Evolutionary conservation across 2,113 vertebrate species (phyloP), one percentile per base, ranked within the genome.

Genomic region (Brachionichthys hirsutus): DNA sequence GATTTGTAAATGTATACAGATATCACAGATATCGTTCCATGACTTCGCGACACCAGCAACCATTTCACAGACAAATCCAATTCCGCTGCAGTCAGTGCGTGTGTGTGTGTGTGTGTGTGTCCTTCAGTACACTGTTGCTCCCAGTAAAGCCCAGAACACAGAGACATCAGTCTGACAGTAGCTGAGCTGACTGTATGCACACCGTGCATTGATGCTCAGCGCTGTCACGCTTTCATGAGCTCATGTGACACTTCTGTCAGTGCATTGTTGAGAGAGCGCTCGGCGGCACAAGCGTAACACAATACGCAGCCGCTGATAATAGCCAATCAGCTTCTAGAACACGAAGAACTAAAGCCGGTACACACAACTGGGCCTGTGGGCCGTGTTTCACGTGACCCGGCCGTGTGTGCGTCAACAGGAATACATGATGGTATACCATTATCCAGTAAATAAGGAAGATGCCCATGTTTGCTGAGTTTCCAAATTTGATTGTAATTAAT

Each of bases 251-350:
- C 64, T 48, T 64, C 71, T 80, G 77, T 83, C 88, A 72, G 85
- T 71, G 78, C 78, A 77, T 88, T 90, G 90, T 90, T 87, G 57
- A 69, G 85, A 74, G 82, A 64, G 46, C 85, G 85, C 86, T 83
- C 85, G 75, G 87, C 81, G 71, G 85, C 77, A 75, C 88, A 79
- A 87, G 57, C 61, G 89, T 75, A 90, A 89, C 83, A 89, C 85
- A 90, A 82, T 88, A 78, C 84, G 75, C 75, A 59, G 50, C 62
- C 30, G 65, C 75, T 82, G 84, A 92, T 90, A 92, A 87, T 85
- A 61, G 78, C 53, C 88, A 89, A 87, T 81, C 73, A 63, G 61
- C 46, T 85, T 92, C 91, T 87, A 91, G 93, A 93, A 94, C 87
- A 85, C 54, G 51, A 85, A 0, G 61, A 60, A 92, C 89, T 93